A percentile compares a stretch with the other conserved stretches of the same genome.
Conservation (phyloP, 2,113 vertebrate genomes). For the Orcinus orca region DNA sequence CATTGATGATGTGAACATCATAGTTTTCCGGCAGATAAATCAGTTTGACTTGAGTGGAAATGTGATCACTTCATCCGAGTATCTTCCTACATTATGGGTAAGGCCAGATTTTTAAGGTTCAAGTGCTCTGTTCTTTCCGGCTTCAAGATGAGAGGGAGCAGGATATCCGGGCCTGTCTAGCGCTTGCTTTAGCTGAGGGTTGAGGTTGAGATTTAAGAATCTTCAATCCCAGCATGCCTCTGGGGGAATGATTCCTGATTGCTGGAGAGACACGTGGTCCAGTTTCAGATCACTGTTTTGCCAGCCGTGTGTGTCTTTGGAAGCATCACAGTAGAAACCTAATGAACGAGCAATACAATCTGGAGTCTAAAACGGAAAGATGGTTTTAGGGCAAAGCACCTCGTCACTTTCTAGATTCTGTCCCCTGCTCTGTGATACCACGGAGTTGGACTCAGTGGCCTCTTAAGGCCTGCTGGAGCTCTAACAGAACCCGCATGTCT, state of each 20-base stretch:
- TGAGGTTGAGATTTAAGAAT: not conserved
- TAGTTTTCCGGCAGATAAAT: constrained; percentile 97
- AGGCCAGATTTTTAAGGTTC: constrained; percentile 23
- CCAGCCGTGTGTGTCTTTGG: not conserved
- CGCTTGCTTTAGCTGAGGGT: not conserved
- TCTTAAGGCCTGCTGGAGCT: not conserved
- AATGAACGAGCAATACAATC: not conserved
- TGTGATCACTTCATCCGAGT: constrained; percentile 92
- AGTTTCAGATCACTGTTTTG: not conserved
- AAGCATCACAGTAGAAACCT: not conserved
- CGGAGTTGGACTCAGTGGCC: not conserved
- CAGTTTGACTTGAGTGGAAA: constrained; percentile 98
- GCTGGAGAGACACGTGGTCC: not conserved
- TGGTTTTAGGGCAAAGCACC: not conserved
- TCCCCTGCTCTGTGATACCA: not conserved
- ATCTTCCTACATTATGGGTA: constrained; percentile 94
- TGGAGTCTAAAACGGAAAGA: not conserved
- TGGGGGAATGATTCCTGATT: not conserved
- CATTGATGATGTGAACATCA: constrained; percentile 95
- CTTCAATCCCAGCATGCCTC: not conserved
- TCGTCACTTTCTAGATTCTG: not conserved
- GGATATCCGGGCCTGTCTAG: accelerated
- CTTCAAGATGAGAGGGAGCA: not conserved
- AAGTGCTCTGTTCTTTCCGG: not conserved
- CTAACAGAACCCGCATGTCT: not conserved